Evolutionary conservation across 2,113 vertebrate species (phyloP).

Genomic region (Oriolus oriolus): DNA sequence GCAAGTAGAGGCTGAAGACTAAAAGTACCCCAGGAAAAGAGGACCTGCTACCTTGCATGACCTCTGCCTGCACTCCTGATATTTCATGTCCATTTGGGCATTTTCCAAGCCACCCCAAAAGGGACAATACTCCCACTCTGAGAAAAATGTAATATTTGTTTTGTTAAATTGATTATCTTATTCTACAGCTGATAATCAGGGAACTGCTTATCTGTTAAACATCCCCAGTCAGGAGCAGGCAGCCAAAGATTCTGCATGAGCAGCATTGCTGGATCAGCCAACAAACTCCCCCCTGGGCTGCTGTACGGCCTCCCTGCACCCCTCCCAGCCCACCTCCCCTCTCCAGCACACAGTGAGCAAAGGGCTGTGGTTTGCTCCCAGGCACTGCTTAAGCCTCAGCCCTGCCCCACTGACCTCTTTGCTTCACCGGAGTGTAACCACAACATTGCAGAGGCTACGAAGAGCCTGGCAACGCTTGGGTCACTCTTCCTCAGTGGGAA

Average conservation of each 20-base stretch:
- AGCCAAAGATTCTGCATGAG: not conserved
- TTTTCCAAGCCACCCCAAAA: not conserved
- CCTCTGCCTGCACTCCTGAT: not conserved
- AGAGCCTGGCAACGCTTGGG: not conserved
- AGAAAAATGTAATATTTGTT: not conserved
- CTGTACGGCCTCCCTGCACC: not conserved
- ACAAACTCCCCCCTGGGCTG: not conserved
- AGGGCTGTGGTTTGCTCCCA: not conserved
- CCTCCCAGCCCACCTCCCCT: not conserved
- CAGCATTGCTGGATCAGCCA: not conserved
- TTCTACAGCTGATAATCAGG: not conserved
- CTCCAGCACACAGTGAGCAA: not conserved
- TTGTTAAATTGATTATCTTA: not conserved
- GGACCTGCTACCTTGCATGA: not conserved
- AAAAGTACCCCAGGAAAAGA: not conserved
- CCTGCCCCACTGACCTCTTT: not conserved
- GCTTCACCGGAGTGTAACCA: not conserved
- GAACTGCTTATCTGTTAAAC: not conserved
- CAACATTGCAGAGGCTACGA: not conserved
- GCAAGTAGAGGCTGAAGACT: not conserved
- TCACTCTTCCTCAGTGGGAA: not conserved
- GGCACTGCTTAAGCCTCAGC: not conserved
- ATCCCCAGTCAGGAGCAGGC: not conserved
- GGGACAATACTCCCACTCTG: not conserved
- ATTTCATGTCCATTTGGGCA: not conserved